Conservation (phyloP, 1,140 invertebrate species). For the Drosophila grimshawi region DNA sequence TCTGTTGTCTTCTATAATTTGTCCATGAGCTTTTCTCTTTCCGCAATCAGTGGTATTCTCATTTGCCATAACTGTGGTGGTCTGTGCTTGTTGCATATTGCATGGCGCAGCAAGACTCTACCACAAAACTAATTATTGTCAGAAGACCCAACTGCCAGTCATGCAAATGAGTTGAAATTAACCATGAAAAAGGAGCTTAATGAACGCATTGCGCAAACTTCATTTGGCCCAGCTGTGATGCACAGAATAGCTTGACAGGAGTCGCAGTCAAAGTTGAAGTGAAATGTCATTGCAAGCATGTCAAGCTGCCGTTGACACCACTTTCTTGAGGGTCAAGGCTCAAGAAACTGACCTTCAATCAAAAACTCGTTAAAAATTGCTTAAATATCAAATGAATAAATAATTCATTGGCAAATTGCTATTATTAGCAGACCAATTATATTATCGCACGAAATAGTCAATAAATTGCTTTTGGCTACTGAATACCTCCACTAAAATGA, state of each 20-base stretch:
- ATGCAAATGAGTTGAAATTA: slow-evolving; percentile 63
- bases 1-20: slow-evolving; percentile 5
- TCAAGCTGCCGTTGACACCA: slow-evolving; percentile 22
- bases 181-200: slow-evolving; percentile 42
- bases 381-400: slow-evolving; percentile 59
- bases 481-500: background rate
- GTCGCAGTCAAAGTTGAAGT: slow-evolving; percentile 6
- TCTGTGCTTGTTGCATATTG: slow-evolving; percentile 14
- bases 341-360: slow-evolving; percentile 29
- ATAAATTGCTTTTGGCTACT: slow-evolving; percentile 1
- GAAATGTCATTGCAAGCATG: slow-evolving; percentile 20
- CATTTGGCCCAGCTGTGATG: slow-evolving; percentile 25
- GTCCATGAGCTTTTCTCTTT: background rate
- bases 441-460: slow-evolving; percentile 1
- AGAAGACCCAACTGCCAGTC: slow-evolving; percentile 17
- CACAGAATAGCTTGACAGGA: slow-evolving; percentile 47
- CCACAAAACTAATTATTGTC: slow-evolving; percentile 49
- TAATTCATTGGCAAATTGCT: slow-evolving; percentile 28
- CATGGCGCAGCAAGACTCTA: slow-evolving; percentile 3
- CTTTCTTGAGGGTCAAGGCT: slow-evolving; percentile 22
- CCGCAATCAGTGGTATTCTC: slow-evolving; percentile 16
- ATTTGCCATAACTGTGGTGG: slow-evolving; percentile 2
- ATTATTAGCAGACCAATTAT: background rate
- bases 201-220: slow-evolving; percentile 64
- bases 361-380: slow-evolving; percentile 34